Evolutionary conservation across 2,113 vertebrate species (phyloP).

Genomic region (Bufo gargarizans): DNA sequence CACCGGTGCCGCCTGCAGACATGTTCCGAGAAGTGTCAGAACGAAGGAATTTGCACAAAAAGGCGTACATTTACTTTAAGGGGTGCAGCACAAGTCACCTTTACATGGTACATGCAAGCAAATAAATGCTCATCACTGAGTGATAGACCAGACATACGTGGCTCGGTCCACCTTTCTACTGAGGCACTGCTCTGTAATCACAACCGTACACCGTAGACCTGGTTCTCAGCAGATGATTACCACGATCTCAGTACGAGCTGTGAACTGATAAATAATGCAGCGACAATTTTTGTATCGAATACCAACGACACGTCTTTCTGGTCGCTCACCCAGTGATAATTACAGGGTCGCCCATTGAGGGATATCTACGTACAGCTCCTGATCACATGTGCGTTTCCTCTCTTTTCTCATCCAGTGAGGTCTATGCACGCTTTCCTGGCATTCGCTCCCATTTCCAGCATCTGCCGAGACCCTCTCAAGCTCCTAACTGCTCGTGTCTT

Average conservation of each 20-base stretch:
- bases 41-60: not conserved
- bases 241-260: not conserved
- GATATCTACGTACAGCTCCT: not conserved
- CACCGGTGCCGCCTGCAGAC: not conserved
- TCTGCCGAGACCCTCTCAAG: not conserved
- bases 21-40: not conserved
- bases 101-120: not conserved
- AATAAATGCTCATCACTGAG: not conserved
- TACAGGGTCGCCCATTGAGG: not conserved
- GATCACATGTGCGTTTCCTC: not conserved
- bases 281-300: not conserved
- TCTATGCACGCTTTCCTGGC: not conserved
- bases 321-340: constrained; percentile 11
- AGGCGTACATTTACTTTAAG: not conserved
- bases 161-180: too few species aligned
- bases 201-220: too few species aligned
- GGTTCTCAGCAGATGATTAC: not conserved
- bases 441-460: not conserved
- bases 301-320: not conserved
- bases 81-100: not conserved
- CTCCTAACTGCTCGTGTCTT: not conserved
- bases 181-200: too few species aligned
- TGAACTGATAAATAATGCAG: not conserved
- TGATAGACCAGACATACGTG: not conserved
- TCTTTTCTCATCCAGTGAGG: not conserved